These are phyloP conservation scores for Dendrocincla fuliginosa DNA, from an alignment of 2,797 vertebrate genomes.

Conservation along the genomic window DNA sequence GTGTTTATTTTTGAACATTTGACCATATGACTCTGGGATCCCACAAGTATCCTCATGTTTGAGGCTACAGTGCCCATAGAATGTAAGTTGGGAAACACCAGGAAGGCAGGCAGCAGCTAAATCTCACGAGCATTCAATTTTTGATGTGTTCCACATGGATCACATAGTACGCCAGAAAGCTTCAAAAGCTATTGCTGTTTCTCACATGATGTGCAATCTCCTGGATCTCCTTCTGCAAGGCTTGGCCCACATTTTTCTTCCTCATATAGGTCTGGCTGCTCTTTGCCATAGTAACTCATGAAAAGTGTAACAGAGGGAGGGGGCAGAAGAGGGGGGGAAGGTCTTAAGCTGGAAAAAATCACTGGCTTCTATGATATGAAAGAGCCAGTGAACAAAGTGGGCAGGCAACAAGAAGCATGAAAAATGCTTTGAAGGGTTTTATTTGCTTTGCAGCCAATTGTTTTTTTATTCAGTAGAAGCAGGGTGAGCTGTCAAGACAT, in stretches of 20 bases:
- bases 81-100: not conserved
- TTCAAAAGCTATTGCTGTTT: not conserved
- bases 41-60: not conserved
- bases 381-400: not conserved
- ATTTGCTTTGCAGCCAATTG: not conserved
- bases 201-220: not conserved
- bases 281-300: not conserved
- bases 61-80: not conserved
- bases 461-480: not conserved
- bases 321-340: not conserved
- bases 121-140: not conserved
- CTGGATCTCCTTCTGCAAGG: not conserved
- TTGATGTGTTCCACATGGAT: not conserved
- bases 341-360: not conserved
- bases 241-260: not conserved
- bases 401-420: not conserved
- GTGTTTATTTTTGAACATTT: conserved; percentile 53
- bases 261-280: not conserved
- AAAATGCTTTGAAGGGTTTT: not conserved
- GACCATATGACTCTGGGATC: not conserved
- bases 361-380: not conserved
- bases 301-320: rapidly evolving
- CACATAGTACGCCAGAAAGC: not conserved
- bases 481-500: not conserved
- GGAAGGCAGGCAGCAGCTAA: not conserved